These are phyloP conservation scores for Silurus meridionalis DNA, from an alignment of 2,113 vertebrate species.

Conservation along the genomic window DNA sequence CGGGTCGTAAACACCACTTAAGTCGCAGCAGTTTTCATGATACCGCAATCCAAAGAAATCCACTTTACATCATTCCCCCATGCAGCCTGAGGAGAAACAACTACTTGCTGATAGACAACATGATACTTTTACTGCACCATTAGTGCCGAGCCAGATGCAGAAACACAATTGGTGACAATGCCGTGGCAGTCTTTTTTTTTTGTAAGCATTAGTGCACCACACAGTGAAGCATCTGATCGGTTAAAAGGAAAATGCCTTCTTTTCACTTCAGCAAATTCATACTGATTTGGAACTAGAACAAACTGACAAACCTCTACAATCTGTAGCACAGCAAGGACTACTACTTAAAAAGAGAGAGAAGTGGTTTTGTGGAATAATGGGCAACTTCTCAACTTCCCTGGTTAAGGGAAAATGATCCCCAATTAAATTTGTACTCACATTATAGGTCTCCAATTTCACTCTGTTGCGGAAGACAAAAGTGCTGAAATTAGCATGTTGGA, in stretches of 20 bases:
- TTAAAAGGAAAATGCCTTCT: no score
- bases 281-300: neutral
- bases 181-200: neutral
- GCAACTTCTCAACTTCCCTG: neutral
- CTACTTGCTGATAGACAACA: constrained; percentile 2
- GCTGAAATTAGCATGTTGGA: constrained; percentile 91
- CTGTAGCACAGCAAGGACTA: neutral
- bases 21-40: neutral
- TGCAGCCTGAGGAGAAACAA: neutral
- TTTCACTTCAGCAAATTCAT: neutral
- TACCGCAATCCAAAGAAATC: neutral
- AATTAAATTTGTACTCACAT: constrained; percentile 78
- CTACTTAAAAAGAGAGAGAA: neutral
- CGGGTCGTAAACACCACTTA: neutral
- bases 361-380: neutral
- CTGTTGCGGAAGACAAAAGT: constrained; percentile 86
- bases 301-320: constrained; percentile 10
- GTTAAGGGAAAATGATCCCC: constrained; percentile 10
- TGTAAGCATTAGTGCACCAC: neutral
- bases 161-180: neutral
- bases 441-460: constrained; percentile 94
- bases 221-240: neutral
- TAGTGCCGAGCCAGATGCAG: neutral
- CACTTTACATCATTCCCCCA: neutral
- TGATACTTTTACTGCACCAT: neutral